Base-by-base conservation (phyloP, 2,113 vertebrate genomes). In the Semnornis frantzii region DNA sequence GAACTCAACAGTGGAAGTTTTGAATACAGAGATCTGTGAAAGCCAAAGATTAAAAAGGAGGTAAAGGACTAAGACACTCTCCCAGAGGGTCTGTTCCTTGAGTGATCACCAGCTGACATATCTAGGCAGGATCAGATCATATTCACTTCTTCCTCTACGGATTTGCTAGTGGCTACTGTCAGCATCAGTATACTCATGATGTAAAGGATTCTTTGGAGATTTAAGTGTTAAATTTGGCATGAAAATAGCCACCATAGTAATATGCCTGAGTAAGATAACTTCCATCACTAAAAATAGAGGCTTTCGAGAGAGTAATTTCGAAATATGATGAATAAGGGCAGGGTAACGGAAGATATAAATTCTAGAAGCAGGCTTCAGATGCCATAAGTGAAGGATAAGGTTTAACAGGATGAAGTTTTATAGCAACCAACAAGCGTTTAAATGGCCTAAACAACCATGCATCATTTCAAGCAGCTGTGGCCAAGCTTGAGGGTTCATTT, bases 381-480 rank as follows among this genome's bases (percentile, higher is more conserved):
- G 28, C n/a, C 4, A 0, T 65, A 90, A 94, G 25, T 77, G 68
- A 95, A 91, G 82, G 34, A 68, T 58, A 80, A 89, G 25, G 8
- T 80, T 93, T 89, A 89, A 81, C 30, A 74, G 72, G 62, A 85
- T 87, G 77, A 89, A 73, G 13, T 87, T 93, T 94, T 89, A 80
- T 85, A 77, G 62, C n/a, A 62, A 87, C 19, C 12, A 87, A 72
- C 33, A 84, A 92, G 44, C 14, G 18, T 72, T 89, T 82, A 94
- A 91, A 89, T 60, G 19, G n/a, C 19, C 60, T 73, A 85, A 82
- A 87, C 70, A 59, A 19, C 77, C 46, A 80, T 20, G n/a, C 87
- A 85, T 63, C 30, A 85, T 82, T 73, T 87, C 18, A 92, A 95
- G 55, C 42, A 84, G 44, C 54, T 72, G 23, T 58, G 39, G 62